Evolutionary conservation across 2,888 invertebrate genomes (phyloP), one percentile per base, ranked within the genome.

Genomic region (Noctua pronuba): DNA sequence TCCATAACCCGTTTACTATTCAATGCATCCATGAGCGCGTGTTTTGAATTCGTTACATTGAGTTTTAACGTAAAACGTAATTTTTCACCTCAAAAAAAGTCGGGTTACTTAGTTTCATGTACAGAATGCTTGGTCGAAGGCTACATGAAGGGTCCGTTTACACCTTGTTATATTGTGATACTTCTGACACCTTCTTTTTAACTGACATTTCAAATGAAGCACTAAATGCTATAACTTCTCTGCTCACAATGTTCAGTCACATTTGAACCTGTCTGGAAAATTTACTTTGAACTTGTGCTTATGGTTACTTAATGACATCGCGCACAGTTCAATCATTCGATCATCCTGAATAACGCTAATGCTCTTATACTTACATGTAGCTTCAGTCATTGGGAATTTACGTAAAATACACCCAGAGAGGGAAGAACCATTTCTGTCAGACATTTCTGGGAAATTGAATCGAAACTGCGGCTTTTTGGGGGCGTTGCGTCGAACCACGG

Each of bases 371-470:
- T 18, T 35, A 52, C 13, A 28, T 16, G 18, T 44, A 24, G 3
- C 31, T 55, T 4, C 6, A 38, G 0, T 46, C n/a, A 35, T 58
- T 41, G 49, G 49, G 41, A 80, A 41, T 73, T 18, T n/a, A 21
- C 13, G 46, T 38, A 5, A 44, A 65, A 58, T 35, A 28, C 0
- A 67, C 28, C 55, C 7, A 74, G 21, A 31, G 46, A 49, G n/a
- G 38, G 18, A 72, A 65, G 16, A 72, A 66, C 16, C 16, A 52
- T 49, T 76, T 24, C 55, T 21, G 18, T 67, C n/a, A 52, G 70
- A 62, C 11, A 76, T 68, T 62, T 41, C 31, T 76, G 65, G n/a
- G 13, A 35, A 76, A 71, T 75, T 73, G 35, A 55, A 78, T 78
- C 4, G 1, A 35, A 74, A 58, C 49, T 71, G 70, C 70, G 73